phyloP scores from a whole-genome alignment of 2,113 vertebrate genomes.

The Indri indri region DNA sequence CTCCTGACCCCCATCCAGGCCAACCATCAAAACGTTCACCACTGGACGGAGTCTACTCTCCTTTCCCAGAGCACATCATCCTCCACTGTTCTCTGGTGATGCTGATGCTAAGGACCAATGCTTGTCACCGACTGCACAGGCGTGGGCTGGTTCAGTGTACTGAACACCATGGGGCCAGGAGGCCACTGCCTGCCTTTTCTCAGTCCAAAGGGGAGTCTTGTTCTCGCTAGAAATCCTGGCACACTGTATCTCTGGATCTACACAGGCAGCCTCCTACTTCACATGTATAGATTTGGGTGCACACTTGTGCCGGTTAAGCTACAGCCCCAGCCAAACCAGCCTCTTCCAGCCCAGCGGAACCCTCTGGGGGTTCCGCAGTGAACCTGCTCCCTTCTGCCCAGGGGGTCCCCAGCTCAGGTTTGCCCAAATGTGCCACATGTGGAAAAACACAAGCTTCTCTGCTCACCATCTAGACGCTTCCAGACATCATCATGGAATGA shows the following conservation, averaged over 20 bases:
- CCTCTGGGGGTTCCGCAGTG: too few species aligned
- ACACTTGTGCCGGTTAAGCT: not conserved
- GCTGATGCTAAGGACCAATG: not conserved
- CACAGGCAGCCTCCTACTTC: not conserved
- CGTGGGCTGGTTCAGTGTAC: accelerated
- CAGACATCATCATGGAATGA: not conserved
- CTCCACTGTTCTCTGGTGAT: not conserved
- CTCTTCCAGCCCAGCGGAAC: not conserved
- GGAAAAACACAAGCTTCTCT: not conserved
- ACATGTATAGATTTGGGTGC: accelerated
- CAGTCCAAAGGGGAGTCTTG: not conserved
- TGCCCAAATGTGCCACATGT: not conserved
- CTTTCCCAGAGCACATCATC: not conserved
- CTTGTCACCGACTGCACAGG: not conserved
- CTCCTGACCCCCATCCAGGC: not conserved
- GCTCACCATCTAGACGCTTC: not conserved
- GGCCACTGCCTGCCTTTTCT: not conserved
- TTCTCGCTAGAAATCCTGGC: not conserved
- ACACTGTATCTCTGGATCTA: not conserved
- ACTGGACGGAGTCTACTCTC: not conserved
- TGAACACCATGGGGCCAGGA: accelerated
- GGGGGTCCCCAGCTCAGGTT: not conserved
- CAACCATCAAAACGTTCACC: not conserved
- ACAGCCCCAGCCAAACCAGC: not conserved
- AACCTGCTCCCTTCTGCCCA: not conserved